Evolutionary conservation across 2,113 vertebrate genomes (phyloP).

Genomic region (Nipponia nippon): DNA sequence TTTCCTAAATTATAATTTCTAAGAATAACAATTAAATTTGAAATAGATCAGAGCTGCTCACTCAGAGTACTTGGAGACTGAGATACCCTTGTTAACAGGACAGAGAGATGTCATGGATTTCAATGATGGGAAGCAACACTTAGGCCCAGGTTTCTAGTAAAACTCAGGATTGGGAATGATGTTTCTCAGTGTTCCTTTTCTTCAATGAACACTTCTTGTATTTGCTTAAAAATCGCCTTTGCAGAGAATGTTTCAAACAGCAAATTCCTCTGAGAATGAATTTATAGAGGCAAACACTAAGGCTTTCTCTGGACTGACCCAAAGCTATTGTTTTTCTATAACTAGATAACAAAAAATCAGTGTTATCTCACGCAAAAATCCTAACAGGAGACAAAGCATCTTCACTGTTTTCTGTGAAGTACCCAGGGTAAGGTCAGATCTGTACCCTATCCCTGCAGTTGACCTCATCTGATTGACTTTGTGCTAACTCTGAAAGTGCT

Average conservation of each 20-base stretch:
- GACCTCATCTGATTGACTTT: neutral
- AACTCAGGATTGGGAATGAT: neutral
- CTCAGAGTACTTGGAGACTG: neutral
- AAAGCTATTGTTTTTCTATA: neutral
- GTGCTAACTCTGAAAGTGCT: neutral
- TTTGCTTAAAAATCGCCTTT: neutral
- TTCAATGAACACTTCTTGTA: neutral
- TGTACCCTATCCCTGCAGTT: neutral
- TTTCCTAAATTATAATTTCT: neutral
- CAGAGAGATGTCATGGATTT: neutral
- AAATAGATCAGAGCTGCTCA: neutral
- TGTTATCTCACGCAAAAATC: neutral
- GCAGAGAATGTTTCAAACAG: neutral
- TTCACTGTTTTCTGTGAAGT: neutral
- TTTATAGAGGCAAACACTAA: neutral
- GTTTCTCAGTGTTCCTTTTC: neutral
- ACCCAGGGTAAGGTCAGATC: neutral
- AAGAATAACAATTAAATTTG: neutral
- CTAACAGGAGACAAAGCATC: neutral
- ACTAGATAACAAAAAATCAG: neutral
- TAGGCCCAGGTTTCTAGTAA: neutral
- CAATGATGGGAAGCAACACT: neutral
- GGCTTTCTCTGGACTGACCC: neutral
- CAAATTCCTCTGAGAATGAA: neutral
- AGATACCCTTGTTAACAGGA: neutral